Evolutionary conservation across 2,888 invertebrate species (phyloP).

Genomic region (Eubasilissa splendida): DNA sequence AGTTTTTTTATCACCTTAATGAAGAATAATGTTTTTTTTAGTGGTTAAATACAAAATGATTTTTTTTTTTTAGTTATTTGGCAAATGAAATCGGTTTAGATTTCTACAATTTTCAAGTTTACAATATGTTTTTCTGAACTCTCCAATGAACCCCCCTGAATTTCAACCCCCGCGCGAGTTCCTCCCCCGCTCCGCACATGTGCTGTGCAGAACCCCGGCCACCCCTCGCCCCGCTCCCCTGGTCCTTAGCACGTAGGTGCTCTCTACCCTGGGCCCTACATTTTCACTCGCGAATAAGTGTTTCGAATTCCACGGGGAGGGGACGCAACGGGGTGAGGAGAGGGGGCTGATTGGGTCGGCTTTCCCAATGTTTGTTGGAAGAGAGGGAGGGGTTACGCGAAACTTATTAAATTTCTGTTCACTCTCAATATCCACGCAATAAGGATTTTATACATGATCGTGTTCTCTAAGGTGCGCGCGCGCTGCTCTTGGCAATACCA

Average conservation of each 20-base stretch:
- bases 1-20: no score
- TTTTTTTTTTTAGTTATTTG: no score
- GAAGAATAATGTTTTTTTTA: no score
- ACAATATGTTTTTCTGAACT: background rate
- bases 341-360: conserved; percentile 49
- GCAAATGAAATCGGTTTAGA: no score
- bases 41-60: no score
- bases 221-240: background rate
- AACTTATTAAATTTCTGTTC: conserved; percentile 56
- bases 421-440: conserved; percentile 49
- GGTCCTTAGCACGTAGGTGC: conserved; percentile 54
- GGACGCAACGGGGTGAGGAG: conserved; percentile 31
- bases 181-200: conserved; percentile 43
- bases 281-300: conserved; percentile 59
- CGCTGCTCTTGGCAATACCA: no score
- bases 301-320: conserved; percentile 53
- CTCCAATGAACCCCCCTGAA: conserved; percentile 18
- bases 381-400: conserved; percentile 44
- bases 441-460: background rate
- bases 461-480: no score
- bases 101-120: no score
- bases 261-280: conserved; percentile 42
- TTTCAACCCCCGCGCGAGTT: conserved; percentile 17
- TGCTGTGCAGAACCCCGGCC: conserved; percentile 41
- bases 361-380: conserved; percentile 45